phyloP scores from a whole-genome alignment of 1,140 invertebrate genomes.

The Camponotus pennsylvanicus region DNA sequence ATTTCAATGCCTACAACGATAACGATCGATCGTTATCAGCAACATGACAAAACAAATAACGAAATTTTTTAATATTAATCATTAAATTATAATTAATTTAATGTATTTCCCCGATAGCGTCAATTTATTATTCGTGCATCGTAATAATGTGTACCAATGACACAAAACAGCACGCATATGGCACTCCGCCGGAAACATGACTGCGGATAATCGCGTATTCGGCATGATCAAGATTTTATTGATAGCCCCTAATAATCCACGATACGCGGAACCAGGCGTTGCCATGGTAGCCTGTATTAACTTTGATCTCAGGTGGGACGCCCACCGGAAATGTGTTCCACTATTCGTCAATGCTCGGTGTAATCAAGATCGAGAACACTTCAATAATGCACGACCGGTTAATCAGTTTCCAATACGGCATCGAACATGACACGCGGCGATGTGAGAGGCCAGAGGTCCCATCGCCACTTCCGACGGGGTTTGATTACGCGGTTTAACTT shows the following conservation, averaged over 20 bases:
- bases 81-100: slow-evolving; percentile 4
- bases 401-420: slow-evolving; percentile 65
- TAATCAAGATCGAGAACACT: slow-evolving; percentile 71
- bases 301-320: slow-evolving; percentile 67
- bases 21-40: background rate
- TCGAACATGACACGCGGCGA: slow-evolving; percentile 3
- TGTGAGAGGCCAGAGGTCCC: background rate
- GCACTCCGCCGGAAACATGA: slow-evolving; percentile 15
- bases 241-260: slow-evolving; percentile 38
- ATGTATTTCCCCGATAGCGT: slow-evolving; percentile 29
- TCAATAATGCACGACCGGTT: slow-evolving; percentile 59
- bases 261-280: slow-evolving; percentile 44
- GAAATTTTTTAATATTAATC: background rate
- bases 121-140: slow-evolving; percentile 34
- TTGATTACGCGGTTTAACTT: background rate
- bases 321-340: slow-evolving; percentile 57
- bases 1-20: background rate
- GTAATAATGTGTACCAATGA: slow-evolving; percentile 18
- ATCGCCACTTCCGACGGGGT: background rate
- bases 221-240: slow-evolving; percentile 57
- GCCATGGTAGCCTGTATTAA: slow-evolving; percentile 62
- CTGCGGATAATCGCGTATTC: slow-evolving; percentile 40
- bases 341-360: slow-evolving; percentile 50
- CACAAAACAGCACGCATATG: slow-evolving; percentile 22
- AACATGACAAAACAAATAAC: background rate